These are phyloP conservation scores for Pectinophora gossypiella DNA, from an alignment of 1,140 invertebrate species.

Conservation along the genomic window DNA sequence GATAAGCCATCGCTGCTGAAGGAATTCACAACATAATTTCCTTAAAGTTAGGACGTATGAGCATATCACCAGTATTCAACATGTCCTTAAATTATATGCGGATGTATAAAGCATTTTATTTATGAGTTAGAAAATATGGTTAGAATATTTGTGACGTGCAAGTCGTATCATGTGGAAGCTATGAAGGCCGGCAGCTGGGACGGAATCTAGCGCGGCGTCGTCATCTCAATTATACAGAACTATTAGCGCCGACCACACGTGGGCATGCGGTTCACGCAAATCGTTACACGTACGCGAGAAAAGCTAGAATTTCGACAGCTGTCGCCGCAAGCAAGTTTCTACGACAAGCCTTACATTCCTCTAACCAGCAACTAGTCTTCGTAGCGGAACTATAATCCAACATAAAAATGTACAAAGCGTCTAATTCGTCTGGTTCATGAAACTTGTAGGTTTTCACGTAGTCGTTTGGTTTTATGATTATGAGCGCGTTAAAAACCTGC, in stretches of 20 bases:
- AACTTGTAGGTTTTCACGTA: constrained; percentile 28
- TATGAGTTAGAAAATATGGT: too few species aligned
- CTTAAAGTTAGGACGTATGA: too few species aligned
- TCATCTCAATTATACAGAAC: constrained; percentile 5
- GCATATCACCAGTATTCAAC: too few species aligned
- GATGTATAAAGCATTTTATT: too few species aligned
- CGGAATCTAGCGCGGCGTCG: not conserved
- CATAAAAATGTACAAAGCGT: constrained; percentile 52
- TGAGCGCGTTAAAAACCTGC: constrained; percentile 30
- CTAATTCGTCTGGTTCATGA: constrained; percentile 38
- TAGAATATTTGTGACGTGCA: too few species aligned
- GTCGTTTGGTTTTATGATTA: constrained; percentile 43
- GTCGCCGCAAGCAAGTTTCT: not conserved
- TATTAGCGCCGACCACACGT: constrained; percentile 10
- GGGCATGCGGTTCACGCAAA: constrained; percentile 6
- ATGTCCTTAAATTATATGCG: too few species aligned
- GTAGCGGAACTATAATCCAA: constrained; percentile 33
- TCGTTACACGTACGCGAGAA: not conserved
- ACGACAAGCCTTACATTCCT: not conserved
- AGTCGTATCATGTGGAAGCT: too few species aligned
- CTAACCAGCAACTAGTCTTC: constrained; percentile 12
- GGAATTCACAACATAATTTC: too few species aligned
- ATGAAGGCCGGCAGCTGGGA: not conserved
- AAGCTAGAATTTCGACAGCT: not conserved
- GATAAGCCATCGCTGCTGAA: constrained; percentile 1